phyloP scores from a whole-genome alignment of 1,140 invertebrate species.

The Hylaeus anthracinus region DNA sequence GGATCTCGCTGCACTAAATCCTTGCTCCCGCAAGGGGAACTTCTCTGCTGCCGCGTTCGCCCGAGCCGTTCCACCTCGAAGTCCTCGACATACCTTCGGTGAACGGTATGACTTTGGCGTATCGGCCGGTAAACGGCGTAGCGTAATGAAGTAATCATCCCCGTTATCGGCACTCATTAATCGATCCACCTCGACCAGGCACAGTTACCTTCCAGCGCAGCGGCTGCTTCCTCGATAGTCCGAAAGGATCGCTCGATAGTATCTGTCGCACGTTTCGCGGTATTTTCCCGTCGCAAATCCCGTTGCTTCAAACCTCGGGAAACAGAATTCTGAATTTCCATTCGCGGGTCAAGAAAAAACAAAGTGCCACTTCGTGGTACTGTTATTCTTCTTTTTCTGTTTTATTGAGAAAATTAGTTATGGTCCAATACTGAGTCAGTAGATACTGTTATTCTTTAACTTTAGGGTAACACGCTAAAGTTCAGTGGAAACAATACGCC shows the following conservation, averaged over 20 bases:
- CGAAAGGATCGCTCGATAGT: slow-evolving; percentile 24
- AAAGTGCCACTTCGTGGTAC: not conserved
- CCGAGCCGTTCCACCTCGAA: slow-evolving; percentile 1
- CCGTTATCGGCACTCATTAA: slow-evolving; percentile 63
- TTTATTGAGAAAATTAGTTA: too few species aligned
- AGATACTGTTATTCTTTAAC: too few species aligned
- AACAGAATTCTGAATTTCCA: slow-evolving; percentile 26
- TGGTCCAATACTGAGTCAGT: too few species aligned
- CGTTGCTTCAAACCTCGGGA: not conserved
- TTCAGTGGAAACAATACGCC: too few species aligned
- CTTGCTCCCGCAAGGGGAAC: not conserved
- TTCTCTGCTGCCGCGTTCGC: not conserved
- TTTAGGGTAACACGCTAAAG: too few species aligned
- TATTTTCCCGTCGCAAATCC: not conserved
- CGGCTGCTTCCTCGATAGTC: not conserved
- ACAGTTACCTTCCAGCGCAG: slow-evolving; percentile 24
- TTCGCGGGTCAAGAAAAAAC: not conserved
- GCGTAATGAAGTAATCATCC: slow-evolving; percentile 62
- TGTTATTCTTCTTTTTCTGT: not conserved
- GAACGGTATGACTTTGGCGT: slow-evolving; percentile 59
- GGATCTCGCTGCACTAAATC: slow-evolving; percentile 39
- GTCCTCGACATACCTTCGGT: slow-evolving; percentile 53
- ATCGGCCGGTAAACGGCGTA: slow-evolving; percentile 40
- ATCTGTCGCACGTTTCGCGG: slow-evolving; percentile 8
- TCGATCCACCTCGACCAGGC: slow-evolving; percentile 47